Evolutionary conservation across 2,888 invertebrate species (phyloP), one percentile per base, ranked within the genome.

Genomic region (Crioceris asparagi): DNA sequence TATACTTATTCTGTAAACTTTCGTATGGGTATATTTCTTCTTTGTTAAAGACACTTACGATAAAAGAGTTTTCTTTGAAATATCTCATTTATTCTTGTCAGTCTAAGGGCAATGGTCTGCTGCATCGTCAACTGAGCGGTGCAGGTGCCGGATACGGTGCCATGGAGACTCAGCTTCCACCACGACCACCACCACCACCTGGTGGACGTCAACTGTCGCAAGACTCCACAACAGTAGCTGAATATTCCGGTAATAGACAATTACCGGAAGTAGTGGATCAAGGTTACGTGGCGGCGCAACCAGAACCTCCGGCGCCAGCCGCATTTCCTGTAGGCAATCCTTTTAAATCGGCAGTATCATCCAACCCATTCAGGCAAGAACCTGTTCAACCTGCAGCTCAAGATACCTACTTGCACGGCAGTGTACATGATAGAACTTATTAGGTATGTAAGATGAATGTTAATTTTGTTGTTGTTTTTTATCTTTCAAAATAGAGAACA

Each of bases 351-450:
- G 21, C 33, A 21, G 33, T 33, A 36, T 50, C 49, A 1, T 57
- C 57, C 36, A 64, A 65, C 40, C 64, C 64, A 3, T 65, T 65
- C 47, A 45, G 61, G 36, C 61, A 62, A 42, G 62, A 63, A 49
- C 70, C 72, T 4, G 74, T 79, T 5, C 82, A 82, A 56, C 79
- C 77, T 10, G 21, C 11, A 7, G 33, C 78, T 2, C 72, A 73
- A 44, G 73, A 76, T 44, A 48, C 62, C 8, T 74, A 74, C 51
- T 60, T 74, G 63, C 72, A 73, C 46, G 68, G 70, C 41, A 61
- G 64, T 17, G 59, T 68, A 36, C 63, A 68, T 3, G 69, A 69
- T 45, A 59, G 68, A 49, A 61, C 62, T 36, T 69, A 68, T 54
- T 68, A 63, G 53, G 30, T 21, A 17, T 43, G 31, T 7, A 27